phyloP scores from a whole-genome alignment of 2,113 vertebrate species.

The Oostethus manadensis region DNA sequence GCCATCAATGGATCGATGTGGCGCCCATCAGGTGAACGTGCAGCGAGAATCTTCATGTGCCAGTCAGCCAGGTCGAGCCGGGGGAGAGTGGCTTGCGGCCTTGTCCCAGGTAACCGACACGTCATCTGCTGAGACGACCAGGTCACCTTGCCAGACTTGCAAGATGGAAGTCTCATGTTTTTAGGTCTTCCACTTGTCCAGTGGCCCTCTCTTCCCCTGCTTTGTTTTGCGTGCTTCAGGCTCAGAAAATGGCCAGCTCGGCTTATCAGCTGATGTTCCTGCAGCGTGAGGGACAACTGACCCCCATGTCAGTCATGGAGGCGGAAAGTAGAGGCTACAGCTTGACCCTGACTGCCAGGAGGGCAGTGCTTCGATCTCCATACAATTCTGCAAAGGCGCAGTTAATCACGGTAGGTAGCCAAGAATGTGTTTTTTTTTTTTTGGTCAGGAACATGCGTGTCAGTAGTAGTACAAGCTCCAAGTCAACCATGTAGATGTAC shows the following conservation, averaged over 20 bases:
- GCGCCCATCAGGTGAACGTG: constrained; percentile 39
- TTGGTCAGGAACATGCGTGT: neutral
- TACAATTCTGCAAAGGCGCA: constrained; percentile 29
- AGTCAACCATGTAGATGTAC: neutral
- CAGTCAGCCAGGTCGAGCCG: neutral
- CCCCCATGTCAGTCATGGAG: constrained; percentile 31
- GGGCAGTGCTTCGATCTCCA: constrained; percentile 40
- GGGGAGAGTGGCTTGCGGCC: constrained; percentile 15
- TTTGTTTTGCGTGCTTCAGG: constrained; percentile 19
- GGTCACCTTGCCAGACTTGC: neutral
- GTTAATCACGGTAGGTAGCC: constrained; percentile 26
- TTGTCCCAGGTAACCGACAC: constrained; percentile 31
- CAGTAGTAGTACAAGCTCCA: neutral
- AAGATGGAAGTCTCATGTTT: too few relatives aligned
- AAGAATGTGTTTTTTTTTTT: too few relatives aligned
- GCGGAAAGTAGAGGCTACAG: constrained; percentile 36
- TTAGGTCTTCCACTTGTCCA: neutral
- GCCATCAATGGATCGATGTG: neutral
- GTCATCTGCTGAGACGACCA: neutral
- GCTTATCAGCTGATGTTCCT: constrained; percentile 52
- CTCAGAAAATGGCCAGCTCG: constrained; percentile 18
- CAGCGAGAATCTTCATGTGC: constrained; percentile 38
- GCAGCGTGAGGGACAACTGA: constrained; percentile 9
- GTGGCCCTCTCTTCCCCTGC: neutral
- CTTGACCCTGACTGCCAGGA: constrained; percentile 19